Base-by-base conservation (phyloP, 2,797 vertebrate species). In the Malacoraja senta region DNA sequence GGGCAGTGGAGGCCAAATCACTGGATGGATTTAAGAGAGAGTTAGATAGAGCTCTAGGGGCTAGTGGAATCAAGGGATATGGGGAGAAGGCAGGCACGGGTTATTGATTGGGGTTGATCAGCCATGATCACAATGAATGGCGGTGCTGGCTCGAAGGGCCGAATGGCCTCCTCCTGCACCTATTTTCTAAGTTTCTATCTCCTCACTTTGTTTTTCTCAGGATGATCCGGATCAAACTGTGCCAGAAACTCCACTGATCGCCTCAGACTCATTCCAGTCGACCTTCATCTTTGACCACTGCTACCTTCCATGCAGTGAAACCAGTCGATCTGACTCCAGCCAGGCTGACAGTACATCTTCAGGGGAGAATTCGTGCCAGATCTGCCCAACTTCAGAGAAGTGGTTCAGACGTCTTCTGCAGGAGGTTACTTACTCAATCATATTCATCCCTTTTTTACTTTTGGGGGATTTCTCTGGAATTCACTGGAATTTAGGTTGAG, bases 261-360 rank as follows among this genome's bases (percentile, higher is more conserved):
- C 93, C 88, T 92, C 79, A 13, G 15, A 44, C 93, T 88, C 38
- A n/a, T 93, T 81, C 86, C 94, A 93, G 88, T 93, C 94, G 1
- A 92, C 93, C 0, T 88, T 95, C 65, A 94, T 94, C 0, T 76
- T 94, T 68, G 95, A 95, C 93, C 95, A 95, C 93, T 95, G 95
- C 94, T 96, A 95, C 94, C 95, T 95, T 17, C 93, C 94, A 0
- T 94, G 93, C 88, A 94, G 78, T 0, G 94, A 95, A 83, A 93
- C 84, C 13, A 94, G 93, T 93, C 72, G 93, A 93, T 86, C 2
- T 0, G 74, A 38, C 0, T 93, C 94, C 74, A 93, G 94, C 93
- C 65, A 88, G n/a, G 84, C 84, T 15, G 61, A 68, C 61, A 88
- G 84, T 68, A 88, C 61, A 10, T 88, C 84, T 3, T 88, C 84